Evolutionary conservation across 2,888 invertebrate species (phyloP), one percentile per base, ranked within the genome.

Genomic region (Temnothorax unifasciatus): DNA sequence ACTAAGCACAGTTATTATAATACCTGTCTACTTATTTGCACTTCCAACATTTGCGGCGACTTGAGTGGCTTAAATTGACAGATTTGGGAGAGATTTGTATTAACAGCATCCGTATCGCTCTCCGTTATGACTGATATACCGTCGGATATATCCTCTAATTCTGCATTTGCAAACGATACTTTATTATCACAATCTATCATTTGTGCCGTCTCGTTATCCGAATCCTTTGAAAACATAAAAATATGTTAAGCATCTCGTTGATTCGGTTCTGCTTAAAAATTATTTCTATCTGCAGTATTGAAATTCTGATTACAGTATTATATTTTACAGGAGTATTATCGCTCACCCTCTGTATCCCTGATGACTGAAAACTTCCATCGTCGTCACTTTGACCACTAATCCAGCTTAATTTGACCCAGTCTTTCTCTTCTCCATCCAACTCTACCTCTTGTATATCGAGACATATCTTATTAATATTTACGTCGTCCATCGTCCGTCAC

Each of bases 111-210:
- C 18, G 18, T 21, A 2, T 79, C 79, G 1, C 71, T 79, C 0
- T 79, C 79, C 0, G 79, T 59, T 57, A 79, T 79, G 2, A 79
- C 34, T 34, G 79, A 79, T 59, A 79, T 59, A 47, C 71, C 71
- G 0, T 79, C 71, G 0, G 76, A 76, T 64, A 66, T 41, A 41
- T 76, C 66, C 2, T 76, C 76, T 69, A 69, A 1, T n/a, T 79
- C 77, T 21, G 11, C 3, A 11, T 21, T 54, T 57, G 8, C 15
- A 8, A 2, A 50, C 3, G 11, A 29, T 15, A 21, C 13, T 79
- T 44, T 63, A 54, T 13, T 41, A 25, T 69, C 54, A 34, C 21
- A 15, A 69, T 69, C 18, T 2, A 34, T 34, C 0, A 5, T 57
- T 1, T 34, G 15, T 34, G 6, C 8, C 11, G 3, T 29, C 44